Conservation (phyloP, 2,888 invertebrate species). For the Stenoptilia bipunctidactyla region DNA sequence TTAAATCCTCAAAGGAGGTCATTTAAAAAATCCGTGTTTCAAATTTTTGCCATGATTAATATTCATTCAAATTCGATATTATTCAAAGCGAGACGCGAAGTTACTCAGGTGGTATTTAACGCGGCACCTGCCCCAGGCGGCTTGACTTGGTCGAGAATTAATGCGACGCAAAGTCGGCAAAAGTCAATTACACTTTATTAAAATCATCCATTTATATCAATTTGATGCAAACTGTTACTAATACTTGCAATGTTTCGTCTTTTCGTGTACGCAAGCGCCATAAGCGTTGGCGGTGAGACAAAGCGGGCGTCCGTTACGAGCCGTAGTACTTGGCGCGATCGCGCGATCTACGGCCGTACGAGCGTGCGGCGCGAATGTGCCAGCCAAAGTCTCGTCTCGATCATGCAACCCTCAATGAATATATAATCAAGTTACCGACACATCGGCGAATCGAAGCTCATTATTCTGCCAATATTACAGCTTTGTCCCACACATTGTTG, state of each 20-base stretch:
- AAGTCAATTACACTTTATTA: constrained; percentile 72
- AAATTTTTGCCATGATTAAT: constrained; percentile 49
- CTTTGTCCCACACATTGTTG: constrained; percentile 20
- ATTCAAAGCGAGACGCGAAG: constrained; percentile 57
- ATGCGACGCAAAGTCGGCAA: constrained; percentile 69
- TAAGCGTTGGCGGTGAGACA: constrained; percentile 30
- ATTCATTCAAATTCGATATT: constrained; percentile 63
- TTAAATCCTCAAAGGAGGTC: too few relatives aligned
- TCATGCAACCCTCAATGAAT: constrained; percentile 30
- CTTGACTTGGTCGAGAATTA: constrained; percentile 67
- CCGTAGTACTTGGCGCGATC: constrained; percentile 40
- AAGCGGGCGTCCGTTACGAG: constrained; percentile 23
- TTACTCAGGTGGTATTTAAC: constrained; percentile 56
- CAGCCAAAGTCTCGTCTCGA: constrained; percentile 30
- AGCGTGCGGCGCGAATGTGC: background rate
- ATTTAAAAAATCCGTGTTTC: background rate
- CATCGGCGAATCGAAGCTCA: constrained; percentile 38
- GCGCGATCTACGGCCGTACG: constrained; percentile 7
- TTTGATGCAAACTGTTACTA: constrained; percentile 72
- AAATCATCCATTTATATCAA: constrained; percentile 72
- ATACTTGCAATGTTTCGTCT: constrained; percentile 70
- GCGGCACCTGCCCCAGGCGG: constrained; percentile 64
- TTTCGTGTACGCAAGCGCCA: constrained; percentile 67
- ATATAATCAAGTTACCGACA: constrained; percentile 50
- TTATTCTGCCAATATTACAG: constrained; percentile 30